Evolutionary conservation across 2,113 vertebrate species (phyloP), one percentile per base, ranked within the genome.

Genomic region (Silurus glanis): DNA sequence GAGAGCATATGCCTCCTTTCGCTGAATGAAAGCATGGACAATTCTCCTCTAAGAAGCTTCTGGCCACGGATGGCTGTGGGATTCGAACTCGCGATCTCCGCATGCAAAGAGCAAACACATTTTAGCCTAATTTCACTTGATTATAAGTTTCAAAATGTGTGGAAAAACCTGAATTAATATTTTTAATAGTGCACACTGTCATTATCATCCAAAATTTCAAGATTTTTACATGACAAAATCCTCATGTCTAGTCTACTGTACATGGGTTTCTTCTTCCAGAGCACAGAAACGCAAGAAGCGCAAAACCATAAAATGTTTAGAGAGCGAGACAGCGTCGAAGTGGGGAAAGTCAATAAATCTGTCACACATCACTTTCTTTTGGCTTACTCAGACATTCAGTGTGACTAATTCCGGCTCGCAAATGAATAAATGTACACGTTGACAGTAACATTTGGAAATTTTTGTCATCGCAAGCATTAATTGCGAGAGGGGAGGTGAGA

Each of bases 381-480:
- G 79, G 78, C 79, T 86, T 86, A 86, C 59, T 90, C 76, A 90
- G 80, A 88, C 78, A 64, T 53, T 49, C 82, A 56, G 81, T 16
- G 75, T 90, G 89, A 90, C 87, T 90, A 90, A 90, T 88, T 85
- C 84, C 79, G 56, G 72, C 28, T 69, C 78, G 61, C 80, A 86
- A 84, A 88, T 88, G 80, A 85, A 87, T 83, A 87, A 87, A 87
- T 81, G 76, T 82, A 88, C 84, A 84, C 84, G 84, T 55, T 86
- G 84, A 86, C 84, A 59, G 67, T 88, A 87, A 80, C 89, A 90
- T 90, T 90, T 90, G 80, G 19, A 78, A 85, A 86, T 86, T 88
- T 37, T 84, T 66, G 84, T 86, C 89, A 90, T 88, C 84, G 16
- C 76, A 84, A 25, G 53, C 76, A 84, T 78, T 86, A 90, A 83